Base-by-base conservation (phyloP, 2,797 vertebrate genomes). In the Enteromius radiatus region DNA sequence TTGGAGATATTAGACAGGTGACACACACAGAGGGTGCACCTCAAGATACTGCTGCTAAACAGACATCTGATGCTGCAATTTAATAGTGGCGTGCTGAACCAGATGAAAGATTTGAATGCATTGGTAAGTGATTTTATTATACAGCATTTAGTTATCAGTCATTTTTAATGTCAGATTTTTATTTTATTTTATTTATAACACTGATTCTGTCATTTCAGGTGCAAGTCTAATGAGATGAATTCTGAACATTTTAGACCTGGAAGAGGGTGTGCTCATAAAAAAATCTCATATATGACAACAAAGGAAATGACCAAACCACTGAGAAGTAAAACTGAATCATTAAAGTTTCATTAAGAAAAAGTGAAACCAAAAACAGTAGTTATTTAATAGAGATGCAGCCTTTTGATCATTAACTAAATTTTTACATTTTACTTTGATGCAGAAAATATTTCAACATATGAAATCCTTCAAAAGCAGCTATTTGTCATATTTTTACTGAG, bases 1-100 rank as follows among this genome's bases (percentile, higher is more conserved):
- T 92, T 5, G 77, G 76, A 78, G 78, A 67, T 78, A 82, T 33
- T 52, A 17, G 49, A 43, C 71, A 54, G 45, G 28, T 31, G 9
- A 56, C 43, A 19, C 7, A 64, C 89, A 14, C 64, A 68, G 77
- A 52, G n/a, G 83, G 73, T 33, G 81, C 87, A 80, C 63, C 63
- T 9, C 68, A 38, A 19, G 59, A 84, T 45, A n/a, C 15, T 26
- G 78, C 52, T 74, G 43, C 23, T 70, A 52, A 38, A 65, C 15
- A 54, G 41, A 36, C 3, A 43, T 67, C 80, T n/a, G 71, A 82
- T 54, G 23, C 45, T 17, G 45, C 2, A 31, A 28, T 76, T 31
- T 82, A 36, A 82, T 12, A 56, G 23, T n/a, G 23, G 11, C 23
- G 26, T 21, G 45, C 10, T 19, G 59, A 12, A 43, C 52, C 28